Evolutionary conservation across 2,797 vertebrate species (phyloP), one percentile per base, ranked within the genome.

Genomic region (Coilia nasus): DNA sequence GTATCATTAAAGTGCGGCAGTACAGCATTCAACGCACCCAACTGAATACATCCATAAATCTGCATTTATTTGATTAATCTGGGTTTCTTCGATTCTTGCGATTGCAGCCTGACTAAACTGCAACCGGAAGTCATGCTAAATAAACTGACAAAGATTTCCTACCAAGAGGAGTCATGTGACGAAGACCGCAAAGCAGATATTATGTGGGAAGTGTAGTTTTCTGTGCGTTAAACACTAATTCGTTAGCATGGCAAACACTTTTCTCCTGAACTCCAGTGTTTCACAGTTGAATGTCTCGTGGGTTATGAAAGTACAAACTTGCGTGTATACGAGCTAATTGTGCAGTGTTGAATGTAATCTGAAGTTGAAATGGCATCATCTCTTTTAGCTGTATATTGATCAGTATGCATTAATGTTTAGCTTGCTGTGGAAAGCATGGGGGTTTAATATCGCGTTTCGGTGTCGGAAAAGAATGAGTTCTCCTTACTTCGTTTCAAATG

Each of bases 111-210:
- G 75, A 87, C 88, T 89, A 87, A 87, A 92, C 86, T 84, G 88
- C 90, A 86, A 92, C 93, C 94, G 95, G 95, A 96, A 93, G 91
- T 82, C 92, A 90, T 85, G 56, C 25, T 83, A 89, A 85, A 88
- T 11, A 81, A 83, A 90, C n/a, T 86, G 87, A 85, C 89, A 82
- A 87, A 59, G 82, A 95, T 92, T 95, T 96, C 95, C 95, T 90
- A 89, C 85, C 92, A 94, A 94, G 94, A 93, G 90, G 93, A 83
- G 67, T 87, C 91, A 62, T 71, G 23, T 62, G 83, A 83, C 4
- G 3, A 6, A 0, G 1, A 21, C 85, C 5, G 0, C 0, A 0
- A 23, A 12, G 28, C 28, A 5, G 47, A 7, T 28, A 1, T 62
- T 44, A 5, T 6, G 14, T 86, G 94, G 95, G 94, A 93, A 87